These are phyloP conservation scores for Episyrphus balteatus DNA, from an alignment of 1,140 invertebrate species.

Conservation along the genomic window DNA sequence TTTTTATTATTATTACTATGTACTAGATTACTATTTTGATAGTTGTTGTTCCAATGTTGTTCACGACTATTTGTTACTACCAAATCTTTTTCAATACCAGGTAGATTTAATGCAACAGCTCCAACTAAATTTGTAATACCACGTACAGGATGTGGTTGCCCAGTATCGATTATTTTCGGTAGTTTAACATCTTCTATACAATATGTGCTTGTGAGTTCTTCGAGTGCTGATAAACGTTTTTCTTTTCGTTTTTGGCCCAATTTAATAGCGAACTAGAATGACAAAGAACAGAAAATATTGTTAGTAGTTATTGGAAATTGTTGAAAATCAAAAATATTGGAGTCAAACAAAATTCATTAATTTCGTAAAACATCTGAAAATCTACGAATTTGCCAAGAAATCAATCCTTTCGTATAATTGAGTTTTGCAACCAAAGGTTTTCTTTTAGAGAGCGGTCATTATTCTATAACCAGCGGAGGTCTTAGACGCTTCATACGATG, in stretches of 20 bases:
- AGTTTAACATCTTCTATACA: slow-evolving; percentile 43
- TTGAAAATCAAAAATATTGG: too few relatives aligned
- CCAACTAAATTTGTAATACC: slow-evolving; percentile 2
- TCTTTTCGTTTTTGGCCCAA: slow-evolving; percentile 47
- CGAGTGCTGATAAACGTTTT: slow-evolving; percentile 40
- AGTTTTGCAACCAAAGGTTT: too few relatives aligned
- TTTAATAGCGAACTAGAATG: slow-evolving; percentile 47
- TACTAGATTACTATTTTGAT: not conserved
- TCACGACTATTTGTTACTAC: too few relatives aligned
- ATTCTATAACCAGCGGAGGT: too few relatives aligned
- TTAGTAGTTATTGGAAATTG: too few relatives aligned
- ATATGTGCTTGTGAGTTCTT: slow-evolving; percentile 36
- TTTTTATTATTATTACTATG: not conserved
- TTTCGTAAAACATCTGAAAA: too few relatives aligned
- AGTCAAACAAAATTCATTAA: too few relatives aligned
- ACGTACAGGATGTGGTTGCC: slow-evolving; percentile 42
- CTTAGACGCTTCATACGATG: too few relatives aligned
- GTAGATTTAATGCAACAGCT: not conserved
- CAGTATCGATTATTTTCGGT: slow-evolving; percentile 45
- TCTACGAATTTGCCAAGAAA: too few relatives aligned
- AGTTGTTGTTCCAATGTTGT: too few relatives aligned
- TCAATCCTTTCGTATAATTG: too few relatives aligned
- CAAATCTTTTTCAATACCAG: slow-evolving; percentile 15
- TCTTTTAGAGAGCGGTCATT: too few relatives aligned
- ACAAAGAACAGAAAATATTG: slow-evolving; percentile 9